Evolutionary conservation across 1,140 invertebrate species (phyloP), one percentile per base, ranked within the genome.

Genomic region (Eumeta japonica): DNA sequence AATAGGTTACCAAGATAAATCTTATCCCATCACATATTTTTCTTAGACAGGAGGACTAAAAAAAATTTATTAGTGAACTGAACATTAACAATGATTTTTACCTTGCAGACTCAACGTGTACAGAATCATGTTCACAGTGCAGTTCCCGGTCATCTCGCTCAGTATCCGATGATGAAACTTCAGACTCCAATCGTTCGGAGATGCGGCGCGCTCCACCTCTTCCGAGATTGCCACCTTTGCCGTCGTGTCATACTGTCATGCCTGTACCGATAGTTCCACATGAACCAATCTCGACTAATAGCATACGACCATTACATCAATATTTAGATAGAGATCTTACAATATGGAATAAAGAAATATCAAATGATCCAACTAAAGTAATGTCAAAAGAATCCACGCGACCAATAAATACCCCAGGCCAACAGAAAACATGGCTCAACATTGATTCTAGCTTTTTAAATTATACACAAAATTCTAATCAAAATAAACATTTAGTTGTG

Each of bases 301-400:
- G 64, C 38, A 70, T 74, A 35, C 50, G 66, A 35, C 68, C 68
- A 0, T 33, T 71, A 17, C 68, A 74, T 29, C 68, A 74, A 28
- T 74, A 74, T 30, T 39, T 74, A 42, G 70, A 71, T 20, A 50
- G 62, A 45, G 65, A 66, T 39, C 63, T 53, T 28, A 67, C 63
- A 15, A 64, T 70, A 46, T 74, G 68, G 68, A 55, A 50, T 10
- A 66, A 48, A 9, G 47, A 58, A 7, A 38, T 59, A 1, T 42
- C 42, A 42, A 58, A 71, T 12, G 62, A 68, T 17, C 46, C 50
- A n/a, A n/a, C n/a, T n/a, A n/a, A n/a, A n/a, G n/a, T n/a, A n/a
- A n/a, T n/a, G n/a, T n/a, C n/a, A n/a, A n/a, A n/a, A n/a, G n/a
- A n/a, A n/a, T n/a, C n/a, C n/a, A n/a, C n/a, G n/a, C n/a, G n/a